phyloP scores from a whole-genome alignment of 2,113 vertebrate species.

The Cervus canadensis region DNA sequence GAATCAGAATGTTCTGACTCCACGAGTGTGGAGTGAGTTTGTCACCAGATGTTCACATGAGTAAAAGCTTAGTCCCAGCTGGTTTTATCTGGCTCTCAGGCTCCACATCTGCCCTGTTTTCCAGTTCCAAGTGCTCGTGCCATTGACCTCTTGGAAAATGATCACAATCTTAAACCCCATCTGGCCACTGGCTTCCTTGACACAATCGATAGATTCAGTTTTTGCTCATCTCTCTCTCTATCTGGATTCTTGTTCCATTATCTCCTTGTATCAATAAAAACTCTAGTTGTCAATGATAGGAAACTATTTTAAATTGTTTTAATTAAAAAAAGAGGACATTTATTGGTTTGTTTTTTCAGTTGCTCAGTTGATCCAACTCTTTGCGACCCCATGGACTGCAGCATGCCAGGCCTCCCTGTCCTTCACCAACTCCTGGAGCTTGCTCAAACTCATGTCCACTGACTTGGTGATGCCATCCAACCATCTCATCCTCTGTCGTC shows the following conservation, averaged over 20 bases:
- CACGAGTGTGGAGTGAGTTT: too few species aligned
- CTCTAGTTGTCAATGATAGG: neutral
- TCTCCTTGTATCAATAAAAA: neutral
- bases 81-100: neutral
- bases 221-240: neutral
- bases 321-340: neutral
- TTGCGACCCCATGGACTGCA: neutral
- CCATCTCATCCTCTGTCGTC: neutral
- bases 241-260: neutral
- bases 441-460: neutral
- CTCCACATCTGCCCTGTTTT: neutral
- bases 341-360: neutral
- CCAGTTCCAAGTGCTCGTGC: neutral
- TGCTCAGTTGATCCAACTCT: neutral
- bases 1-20: neutral
- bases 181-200: neutral
- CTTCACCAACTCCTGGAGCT: neutral
- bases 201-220: accelerated
- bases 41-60: neutral
- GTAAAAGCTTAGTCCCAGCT: neutral
- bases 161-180: neutral
- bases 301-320: neutral
- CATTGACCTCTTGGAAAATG: neutral
- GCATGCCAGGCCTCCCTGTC: neutral
- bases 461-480: neutral